Base-by-base conservation (phyloP, 2,888 invertebrate genomes). In the Trachelus iudaicus region DNA sequence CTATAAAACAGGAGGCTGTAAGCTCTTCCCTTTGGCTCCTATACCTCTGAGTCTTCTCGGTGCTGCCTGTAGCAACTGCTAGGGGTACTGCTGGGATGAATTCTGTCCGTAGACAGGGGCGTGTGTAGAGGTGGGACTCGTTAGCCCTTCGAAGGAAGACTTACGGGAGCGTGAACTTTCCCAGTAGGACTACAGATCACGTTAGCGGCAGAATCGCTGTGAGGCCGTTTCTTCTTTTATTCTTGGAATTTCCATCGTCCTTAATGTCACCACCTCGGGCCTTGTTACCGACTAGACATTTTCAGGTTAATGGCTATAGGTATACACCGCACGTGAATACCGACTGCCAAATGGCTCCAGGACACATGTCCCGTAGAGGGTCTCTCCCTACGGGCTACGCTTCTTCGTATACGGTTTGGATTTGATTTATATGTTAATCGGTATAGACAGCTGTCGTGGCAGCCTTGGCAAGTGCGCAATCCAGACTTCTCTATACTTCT, bases 341-440 rank as follows among this genome's bases (percentile, higher is more conserved):
- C 56, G 9, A 56, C 56, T 56, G 56, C 56, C 23, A 56, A 56
- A 56, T 56, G 56, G 23, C 56, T 56, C 15, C 15, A 23, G 56
- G 56, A 56, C 56, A 23, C 23, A 56, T 23, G 23, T 56, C 56
- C 23, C 9, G 56, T 56, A 15, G 56, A 56, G 56, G 23, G 56
- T 23, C 56, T 23, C 56, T 56, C 15, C 56, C 56, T 23, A 30
- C 71, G 34, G 71, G 71, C 31, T 31, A 71, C 23, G 30, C 71
- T 71, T 71, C 71, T 31, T 13, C 23, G 71, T 9, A 56, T 56
- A 56, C 56, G 56, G 56, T 56, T 15, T 56, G 56, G 83, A 89
- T 90, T 90, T 90, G 90, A 90, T 90, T 90, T 90, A 90, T 90
- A 90, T 90, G 90, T 90, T 90, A 90, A 90, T 90, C 89, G 87